phyloP scores from a whole-genome alignment of 1,140 invertebrate species.

The Odontomachus brunneus region DNA sequence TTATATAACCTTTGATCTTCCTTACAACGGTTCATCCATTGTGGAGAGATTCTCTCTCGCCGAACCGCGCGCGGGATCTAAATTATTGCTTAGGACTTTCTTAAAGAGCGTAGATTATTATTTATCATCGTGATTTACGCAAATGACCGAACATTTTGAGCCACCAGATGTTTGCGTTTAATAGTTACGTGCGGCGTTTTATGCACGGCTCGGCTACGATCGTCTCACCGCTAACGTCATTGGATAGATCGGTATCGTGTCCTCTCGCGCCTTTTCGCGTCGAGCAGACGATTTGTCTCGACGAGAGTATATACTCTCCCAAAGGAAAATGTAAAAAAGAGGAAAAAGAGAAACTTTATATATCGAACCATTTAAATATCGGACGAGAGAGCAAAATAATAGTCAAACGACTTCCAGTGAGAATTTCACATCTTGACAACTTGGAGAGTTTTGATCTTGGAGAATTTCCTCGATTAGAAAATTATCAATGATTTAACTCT shows the following conservation, averaged over 20 bases:
- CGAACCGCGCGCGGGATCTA: constrained; percentile 69
- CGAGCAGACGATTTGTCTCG: constrained; percentile 9
- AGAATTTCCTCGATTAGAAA: too few relatives aligned
- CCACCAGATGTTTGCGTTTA: constrained; percentile 75
- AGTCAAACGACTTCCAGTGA: not conserved
- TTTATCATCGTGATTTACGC: constrained; percentile 77
- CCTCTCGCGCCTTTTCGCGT: constrained; percentile 19
- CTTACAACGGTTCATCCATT: constrained; percentile 77
- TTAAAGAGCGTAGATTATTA: constrained; percentile 76
- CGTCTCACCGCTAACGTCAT: constrained; percentile 38
- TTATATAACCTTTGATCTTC: constrained; percentile 76
- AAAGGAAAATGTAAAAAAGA: too few relatives aligned
- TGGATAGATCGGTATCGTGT: constrained; percentile 54
- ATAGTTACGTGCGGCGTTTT: constrained; percentile 62
- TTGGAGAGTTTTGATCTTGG: too few relatives aligned
- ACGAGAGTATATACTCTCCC: constrained; percentile 5
- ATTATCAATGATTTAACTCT: too few relatives aligned
- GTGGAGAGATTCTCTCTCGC: constrained; percentile 74
- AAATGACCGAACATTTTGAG: constrained; percentile 75
- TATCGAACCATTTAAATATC: constrained; percentile 1
- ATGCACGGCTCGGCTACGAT: constrained; percentile 23
- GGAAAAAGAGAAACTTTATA: not conserved
- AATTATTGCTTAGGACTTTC: constrained; percentile 75
- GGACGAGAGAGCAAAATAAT: not conserved
- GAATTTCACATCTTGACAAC: not conserved